Base-by-base conservation (phyloP, 2,888 invertebrate genomes). In the Lepidocyrtinus sp. region DNA sequence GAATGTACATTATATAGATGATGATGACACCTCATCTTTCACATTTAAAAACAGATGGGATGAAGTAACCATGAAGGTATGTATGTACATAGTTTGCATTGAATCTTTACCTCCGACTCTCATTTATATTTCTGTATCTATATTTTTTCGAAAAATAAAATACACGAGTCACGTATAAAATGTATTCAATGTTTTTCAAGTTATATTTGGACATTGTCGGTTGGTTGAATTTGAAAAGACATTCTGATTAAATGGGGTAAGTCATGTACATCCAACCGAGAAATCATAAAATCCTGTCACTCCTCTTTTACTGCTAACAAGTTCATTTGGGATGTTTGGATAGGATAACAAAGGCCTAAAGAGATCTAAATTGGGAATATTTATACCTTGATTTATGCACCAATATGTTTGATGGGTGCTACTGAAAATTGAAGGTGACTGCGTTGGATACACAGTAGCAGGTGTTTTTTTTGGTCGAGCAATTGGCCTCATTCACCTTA, bases 261-360 rank as follows among this genome's bases (percentile, higher is more conserved):
- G 70, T 76, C 70, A 76, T 71, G 76, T 71, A 71, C 59, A 71
- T 70, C 75, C 12, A 63, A 69, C 62, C 69, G 24, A 75, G 68
- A 69, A 55, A 55, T 55, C 9, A 55, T n/a, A 55, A 55, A 55
- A 17, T 15, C 15, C 55, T 55, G 55, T 55, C 55, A 55, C 17
- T 55, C 55, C 55, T 55, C 3, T 55, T 55, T 12, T 55, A 12
- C 55, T n/a, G 55, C 55, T 55, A 55, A 55, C 55, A 55, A 55
- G 55, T 55, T 55, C 55, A 55, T 55, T 55, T 7, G 36, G 36
- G 36, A 36, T 36, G 36, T n/a, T n/a, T n/a, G n/a, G n/a, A n/a
- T n/a, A n/a, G n/a, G n/a, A n/a, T n/a, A n/a, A n/a, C n/a, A n/a
- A n/a, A n/a, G n/a, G n/a, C n/a, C n/a, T n/a, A n/a, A n/a, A n/a